Conservation (phyloP, 2,113 vertebrate species). For the Hoplias malabaricus region DNA sequence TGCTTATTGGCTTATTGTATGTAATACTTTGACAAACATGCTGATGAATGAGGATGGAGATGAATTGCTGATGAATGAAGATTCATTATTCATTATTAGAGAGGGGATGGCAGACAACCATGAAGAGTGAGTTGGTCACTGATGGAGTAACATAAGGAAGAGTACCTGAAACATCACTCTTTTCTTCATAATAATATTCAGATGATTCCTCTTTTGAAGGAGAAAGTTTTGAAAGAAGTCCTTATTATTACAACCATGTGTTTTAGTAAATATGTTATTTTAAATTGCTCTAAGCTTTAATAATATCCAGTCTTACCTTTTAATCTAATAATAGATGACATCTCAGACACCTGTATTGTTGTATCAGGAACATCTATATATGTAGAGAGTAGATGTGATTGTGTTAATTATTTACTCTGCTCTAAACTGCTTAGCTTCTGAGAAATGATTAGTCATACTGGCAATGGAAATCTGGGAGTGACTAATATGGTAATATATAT, state of each 20-base stretch:
- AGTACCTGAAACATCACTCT: conserved; percentile 65
- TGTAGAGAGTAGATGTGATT: conserved; percentile 17
- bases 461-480: neutral
- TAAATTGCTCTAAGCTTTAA: neutral
- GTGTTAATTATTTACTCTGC: neutral
- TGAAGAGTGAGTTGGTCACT: conserved; percentile 9
- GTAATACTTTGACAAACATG: neutral
- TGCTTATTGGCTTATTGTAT: neutral
- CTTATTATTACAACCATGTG: neutral
- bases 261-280: neutral
- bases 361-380: conserved; percentile 82
- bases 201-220: conserved; percentile 57
- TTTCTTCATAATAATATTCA: conserved; percentile 60
- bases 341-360: conserved; percentile 69
- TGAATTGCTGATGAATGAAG: neutral
- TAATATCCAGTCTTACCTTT: conserved; percentile 69
- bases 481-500: conserved; percentile 18
- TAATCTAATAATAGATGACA: conserved; percentile 67
- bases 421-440: neutral
- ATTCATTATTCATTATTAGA: conserved; percentile 8
- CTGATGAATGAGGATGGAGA: neutral
- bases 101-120: neutral
- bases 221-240: conserved; percentile 10
- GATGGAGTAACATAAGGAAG: neutral
- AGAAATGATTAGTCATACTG: no score